Base-by-base conservation (phyloP, 2,888 invertebrate species). In the Leucophenga maculata region DNA sequence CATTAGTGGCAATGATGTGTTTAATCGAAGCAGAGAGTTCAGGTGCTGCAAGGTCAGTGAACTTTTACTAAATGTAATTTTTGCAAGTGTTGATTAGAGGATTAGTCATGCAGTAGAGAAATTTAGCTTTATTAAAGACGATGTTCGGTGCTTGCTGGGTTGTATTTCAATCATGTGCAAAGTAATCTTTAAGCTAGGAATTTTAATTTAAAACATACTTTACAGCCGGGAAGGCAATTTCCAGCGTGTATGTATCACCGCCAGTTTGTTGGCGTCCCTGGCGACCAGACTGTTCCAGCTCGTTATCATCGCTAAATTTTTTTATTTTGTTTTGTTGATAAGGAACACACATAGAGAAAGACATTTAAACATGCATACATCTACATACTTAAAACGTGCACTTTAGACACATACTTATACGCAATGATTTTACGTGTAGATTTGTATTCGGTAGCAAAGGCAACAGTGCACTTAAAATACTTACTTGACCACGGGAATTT, bases 201-300 rank as follows among this genome's bases (percentile, higher is more conserved):
- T 65, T 64, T 66, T 69, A 60, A 74, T 70, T 68, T 66, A 71
- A 72, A 82, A 92, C 92, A 94, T 94, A 96, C 96, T 95, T 96
- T 91, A 95, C 92, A 86, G 96, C 94, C 87, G 96, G 96, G 93
- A 96, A 96, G 88, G 95, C 93, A 89, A 97, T 94, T 91, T 95
- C 94, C 89, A 97, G 92, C 90, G 92, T 94, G 92, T 97, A 97
- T 83, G 95, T 95, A 90, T 96, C 95, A 72, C 89, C 89, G 79
- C 89, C 88, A 88, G 94, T 94, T 88, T 93, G 93, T 91, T 95
- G 95, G 86, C 95, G 92, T 88, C 94, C 94, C 90, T 95, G 94
- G 89, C 95, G 93, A 78, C 84, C 86, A 70, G 83, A 85, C 68
- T 82, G 64, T 39, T 82, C 77, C 64, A 82, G 68, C 39, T 85